Conservation (phyloP, 2,113 vertebrate genomes). For the Lampris incognitus region DNA sequence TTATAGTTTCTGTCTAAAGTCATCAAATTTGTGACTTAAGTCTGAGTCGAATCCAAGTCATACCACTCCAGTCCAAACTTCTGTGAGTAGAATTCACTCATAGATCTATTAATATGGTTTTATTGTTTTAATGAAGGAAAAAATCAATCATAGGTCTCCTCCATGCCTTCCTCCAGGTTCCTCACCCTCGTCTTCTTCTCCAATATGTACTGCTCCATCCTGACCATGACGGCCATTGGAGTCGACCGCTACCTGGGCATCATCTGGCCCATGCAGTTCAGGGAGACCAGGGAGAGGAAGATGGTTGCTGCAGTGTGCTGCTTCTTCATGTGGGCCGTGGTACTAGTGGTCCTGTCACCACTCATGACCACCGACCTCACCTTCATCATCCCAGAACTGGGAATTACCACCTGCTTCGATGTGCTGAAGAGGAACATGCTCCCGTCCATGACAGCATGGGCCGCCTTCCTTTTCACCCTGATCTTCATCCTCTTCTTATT, state of each 20-base stretch:
- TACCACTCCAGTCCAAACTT: too few species aligned
- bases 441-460: slow-evolving; percentile 82
- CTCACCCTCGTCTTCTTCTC: slow-evolving; percentile 90
- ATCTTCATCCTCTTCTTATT: slow-evolving; percentile 83
- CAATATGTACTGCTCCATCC: slow-evolving; percentile 95
- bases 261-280: slow-evolving; percentile 83
- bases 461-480: slow-evolving; percentile 84
- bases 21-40: too few species aligned
- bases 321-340: slow-evolving; percentile 81
- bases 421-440: slow-evolving; percentile 90
- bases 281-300: slow-evolving; percentile 75
- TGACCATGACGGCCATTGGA: slow-evolving; percentile 92
- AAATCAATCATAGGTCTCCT: background rate
- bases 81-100: too few species aligned
- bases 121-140: background rate
- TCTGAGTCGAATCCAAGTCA: too few species aligned
- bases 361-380: slow-evolving; percentile 88
- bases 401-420: slow-evolving; percentile 92
- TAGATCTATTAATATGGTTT: too few species aligned
- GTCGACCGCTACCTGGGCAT: slow-evolving; percentile 92
- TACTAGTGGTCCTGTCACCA: slow-evolving; percentile 84
- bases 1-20: too few species aligned
- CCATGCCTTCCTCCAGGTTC: slow-evolving; percentile 41
- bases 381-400: slow-evolving; percentile 80
- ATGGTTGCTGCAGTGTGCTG: slow-evolving; percentile 82